Base-by-base conservation (phyloP, 2,888 invertebrate genomes). In the Petrolisthes cinctipes region DNA sequence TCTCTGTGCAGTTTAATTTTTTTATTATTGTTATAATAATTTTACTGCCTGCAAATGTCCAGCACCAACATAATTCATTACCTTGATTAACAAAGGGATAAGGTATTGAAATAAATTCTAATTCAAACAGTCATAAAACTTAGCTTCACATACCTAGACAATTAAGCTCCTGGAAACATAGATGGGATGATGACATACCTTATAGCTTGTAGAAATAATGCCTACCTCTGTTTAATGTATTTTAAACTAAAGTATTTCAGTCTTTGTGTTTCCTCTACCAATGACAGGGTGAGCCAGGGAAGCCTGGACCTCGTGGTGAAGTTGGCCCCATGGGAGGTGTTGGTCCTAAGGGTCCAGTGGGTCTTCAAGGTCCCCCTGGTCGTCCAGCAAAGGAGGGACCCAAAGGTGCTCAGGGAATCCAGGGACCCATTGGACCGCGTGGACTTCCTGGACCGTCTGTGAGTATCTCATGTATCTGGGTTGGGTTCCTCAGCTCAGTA, bases 391-490 rank as follows among this genome's bases (percentile, higher is more conserved):
- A 73, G 11, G 85, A 86, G 14, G 91, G 91, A 14, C 51, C 82
- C 57, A 86, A 89, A 61, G 91, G 91, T 51, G 73, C 86, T 5
- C 86, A 82, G 3, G 91, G 91, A 7, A 83, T 86, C 14, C 90
- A 90, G 53, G 91, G 91, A 9, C 85, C 89, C 23, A 54, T 87
- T 51, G 91, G 91, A 5, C 90, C 90, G 4, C 87, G 89, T 57
- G 91, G 92, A 76, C 91, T 86, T 57, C 91, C 83, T 93, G 93
- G 90, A 73, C 90, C 90, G 7, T 20, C 57, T 61, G 90, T 90
- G 57, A 82, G 90, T 90, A 37, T 2, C 37, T 37, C 37, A 37
- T 2, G 37, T 37, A 37, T 37, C 37, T 37, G 9, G 5, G 51
- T 54, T 56, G 14, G 20, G 61, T 23, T 82, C 66, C 57, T 23